Conservation (phyloP, 2,113 vertebrate genomes). For the Rhegmatorhina hoffmannsi region DNA sequence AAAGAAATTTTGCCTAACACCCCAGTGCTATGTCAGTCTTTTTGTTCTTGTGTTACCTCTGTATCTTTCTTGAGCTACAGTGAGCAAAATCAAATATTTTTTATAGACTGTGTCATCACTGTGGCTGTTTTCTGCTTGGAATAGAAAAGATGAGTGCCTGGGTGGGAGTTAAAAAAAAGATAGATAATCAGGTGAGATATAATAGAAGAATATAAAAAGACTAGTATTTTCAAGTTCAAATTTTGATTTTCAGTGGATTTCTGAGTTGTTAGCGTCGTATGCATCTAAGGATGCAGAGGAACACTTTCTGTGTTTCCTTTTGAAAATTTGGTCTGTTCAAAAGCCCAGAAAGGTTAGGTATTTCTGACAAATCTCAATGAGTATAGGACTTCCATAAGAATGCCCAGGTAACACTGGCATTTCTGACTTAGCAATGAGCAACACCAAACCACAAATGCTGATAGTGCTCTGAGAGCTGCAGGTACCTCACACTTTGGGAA, state of each 20-base stretch:
- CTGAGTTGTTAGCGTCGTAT: neutral
- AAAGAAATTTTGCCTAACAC: neutral
- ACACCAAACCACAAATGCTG: rapidly evolving
- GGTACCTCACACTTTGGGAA: neutral
- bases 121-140: neutral
- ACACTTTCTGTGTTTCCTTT: neutral
- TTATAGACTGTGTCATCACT: neutral
- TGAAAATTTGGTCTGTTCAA: neutral
- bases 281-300: neutral
- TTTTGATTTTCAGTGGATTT: neutral
- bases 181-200: neutral
- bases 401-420: neutral
- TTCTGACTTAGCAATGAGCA: neutral
- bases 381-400: neutral
- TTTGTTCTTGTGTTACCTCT: neutral
- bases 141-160: neutral
- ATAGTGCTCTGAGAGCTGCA: neutral
- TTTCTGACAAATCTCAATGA: neutral
- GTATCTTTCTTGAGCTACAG: neutral
- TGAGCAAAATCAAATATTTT: neutral
- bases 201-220: neutral
- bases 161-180: neutral
- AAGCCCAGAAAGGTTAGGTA: neutral
- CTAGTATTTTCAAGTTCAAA: neutral
- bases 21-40: neutral